A percentile compares a stretch with the other conserved stretches of the same genome.
Evolutionary conservation across 2,797 vertebrate genomes (phyloP).

Genomic region (Labroides dimidiatus): DNA sequence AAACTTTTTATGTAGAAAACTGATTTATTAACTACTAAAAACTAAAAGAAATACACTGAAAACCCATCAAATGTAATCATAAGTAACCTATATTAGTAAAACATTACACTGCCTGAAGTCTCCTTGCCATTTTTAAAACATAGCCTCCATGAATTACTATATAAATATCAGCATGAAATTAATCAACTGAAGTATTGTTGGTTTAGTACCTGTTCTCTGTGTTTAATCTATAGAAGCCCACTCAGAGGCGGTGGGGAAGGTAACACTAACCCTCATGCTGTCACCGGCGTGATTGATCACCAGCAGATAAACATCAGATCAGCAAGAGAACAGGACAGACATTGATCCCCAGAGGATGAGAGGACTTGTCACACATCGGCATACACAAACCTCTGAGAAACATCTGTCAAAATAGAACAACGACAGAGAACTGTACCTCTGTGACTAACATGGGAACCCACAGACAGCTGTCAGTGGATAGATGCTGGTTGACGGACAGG

Average conservation of each 20-base stretch:
- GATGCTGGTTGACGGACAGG: constrained; percentile 61
- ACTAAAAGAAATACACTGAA: background rate
- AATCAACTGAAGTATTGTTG: constrained; percentile 28
- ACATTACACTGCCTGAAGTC: too few species aligned
- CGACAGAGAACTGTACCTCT: constrained; percentile 73
- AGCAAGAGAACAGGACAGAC: constrained; percentile 80
- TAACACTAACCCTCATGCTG: constrained; percentile 78
- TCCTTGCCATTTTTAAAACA: too few species aligned
- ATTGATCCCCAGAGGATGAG: constrained; percentile 82
- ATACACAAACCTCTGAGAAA: constrained; percentile 77
- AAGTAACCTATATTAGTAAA: background rate
- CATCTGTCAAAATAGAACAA: constrained; percentile 81
- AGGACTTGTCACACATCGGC: constrained; percentile 77
- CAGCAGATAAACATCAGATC: constrained; percentile 82
- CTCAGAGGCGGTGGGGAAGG: constrained; percentile 59
- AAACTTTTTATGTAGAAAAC: background rate
- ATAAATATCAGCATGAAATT: constrained; percentile 6
- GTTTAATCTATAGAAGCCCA: constrained; percentile 39
- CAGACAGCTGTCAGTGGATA: constrained; percentile 72
- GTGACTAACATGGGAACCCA: constrained; percentile 71
- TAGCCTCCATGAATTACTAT: constrained; percentile 6
- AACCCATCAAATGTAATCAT: constrained; percentile 1
- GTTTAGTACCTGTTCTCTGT: constrained; percentile 47
- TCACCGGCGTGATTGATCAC: constrained; percentile 83
- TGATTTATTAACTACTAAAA: background rate